Evolutionary conservation across 2,888 invertebrate species (phyloP), one percentile per base, ranked within the genome.

Genomic region (Pimpla rufipes): DNA sequence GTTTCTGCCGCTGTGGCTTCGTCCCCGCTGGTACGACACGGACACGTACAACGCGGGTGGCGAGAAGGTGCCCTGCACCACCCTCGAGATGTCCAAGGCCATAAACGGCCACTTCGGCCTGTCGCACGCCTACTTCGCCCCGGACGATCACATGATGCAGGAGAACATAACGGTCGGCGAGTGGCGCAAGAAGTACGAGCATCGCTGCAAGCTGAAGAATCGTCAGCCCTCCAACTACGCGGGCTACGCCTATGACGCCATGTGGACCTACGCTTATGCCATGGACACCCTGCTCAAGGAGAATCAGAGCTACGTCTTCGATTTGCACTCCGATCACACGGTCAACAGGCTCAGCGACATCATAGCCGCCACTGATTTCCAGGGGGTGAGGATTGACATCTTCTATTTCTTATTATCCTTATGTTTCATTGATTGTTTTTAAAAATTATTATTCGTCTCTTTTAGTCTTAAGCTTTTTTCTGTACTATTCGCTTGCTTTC

Each of bases 1-100:
- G 98, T 97, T 98, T 90, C 94, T 98, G 78, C 97, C 98, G 0
- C 94, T 95, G 45, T 96, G 97, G 96, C 94, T 97, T 21, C 94
- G 95, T 7, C 91, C 94, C 1, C 93, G 94, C 84, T 96, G 96
- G 96, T 95, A 95, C 89, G 93, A 96, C 86, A 95, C 95, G 0
- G 95, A 95, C 83, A 92, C 91, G 29, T 94, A 94, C 87, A 94
- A 95, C 84, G 11, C 75, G 1, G 74, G 88, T 16, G 88, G 93
- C 57, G 94, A 94, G 86, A 91, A 88, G 23, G 94, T 95, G 13
- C 94, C 94, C 5, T 97, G 97, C 89, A 95, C 95, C 0, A 95
- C 95, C 0, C 90, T 92, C 2, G 94, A 96, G 90, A 95, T 97
- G 94, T 93, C 95, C 81, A 93, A 93, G 94, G 96, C 96, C 0